Base-by-base conservation (phyloP, 2,113 vertebrate genomes). In the Saimiri boliviensis region DNA sequence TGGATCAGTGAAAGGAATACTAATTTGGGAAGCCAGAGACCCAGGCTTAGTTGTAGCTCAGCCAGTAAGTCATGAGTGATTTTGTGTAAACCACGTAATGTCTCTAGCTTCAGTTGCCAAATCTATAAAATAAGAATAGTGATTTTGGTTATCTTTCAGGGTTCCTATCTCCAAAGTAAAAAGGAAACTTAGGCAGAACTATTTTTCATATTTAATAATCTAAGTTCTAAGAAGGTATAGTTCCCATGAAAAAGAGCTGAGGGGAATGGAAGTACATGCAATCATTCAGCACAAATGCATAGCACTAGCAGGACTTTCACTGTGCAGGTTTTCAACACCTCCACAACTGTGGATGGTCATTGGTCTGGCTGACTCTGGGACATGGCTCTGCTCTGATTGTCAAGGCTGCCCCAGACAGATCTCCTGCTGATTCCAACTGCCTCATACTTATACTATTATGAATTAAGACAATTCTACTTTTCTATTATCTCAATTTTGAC, bases 61-160 rank as follows among this genome's bases (percentile, higher is more conserved):
- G 76, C 81, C 89, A 96, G 76, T 35, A 90, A 95, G 76, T 68
- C 45, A 66, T 40, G 21, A 58, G 42, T 80, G 73, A 88, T 66
- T 96, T 70, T 83, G 68, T 91, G 60, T 21, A 89, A 95, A 97
- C 91, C 40, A 85, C 23, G 94, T 66, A 93, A 96, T 32, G 45
- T 79, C 87, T 79, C 70, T 66, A 83, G 73, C 45, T 92, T 97
- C 16, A 14, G 58, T 54, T 92, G 93, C 54, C 54, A 54, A 91
- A 68, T 47, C 40, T 94, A 79, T 37, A 92, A 89, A 89, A 89
- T 52, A 91, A 92, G 12, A 93, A 96, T 5, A 74, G 47, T 58
- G 23, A 95, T 42, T 40, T 89, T 14, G 35, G 16, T 95, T 81
- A 49, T 52, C 86, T 76, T 87, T 86, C 91, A 85, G 30, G 7